A percentile compares a stretch with the other conserved stretches of the same genome.
phyloP scores from a whole-genome alignment of 2,797 vertebrate species.

The Hydrocynus forskahlii region DNA sequence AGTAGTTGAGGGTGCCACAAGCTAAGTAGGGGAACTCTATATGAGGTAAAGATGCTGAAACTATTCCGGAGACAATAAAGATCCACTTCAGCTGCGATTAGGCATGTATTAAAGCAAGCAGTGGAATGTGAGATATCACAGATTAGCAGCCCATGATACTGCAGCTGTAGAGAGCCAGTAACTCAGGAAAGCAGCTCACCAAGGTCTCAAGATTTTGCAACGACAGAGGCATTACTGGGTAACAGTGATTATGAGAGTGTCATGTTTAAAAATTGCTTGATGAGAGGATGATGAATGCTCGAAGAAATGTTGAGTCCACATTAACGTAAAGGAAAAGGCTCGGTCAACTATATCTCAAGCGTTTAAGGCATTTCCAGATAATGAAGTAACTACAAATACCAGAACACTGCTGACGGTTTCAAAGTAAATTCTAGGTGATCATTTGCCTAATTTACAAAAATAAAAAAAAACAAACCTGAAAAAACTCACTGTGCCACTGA shows the following conservation, averaged over 20 bases:
- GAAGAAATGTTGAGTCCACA: too few relatives aligned
- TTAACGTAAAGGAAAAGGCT: too few relatives aligned
- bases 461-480: not conserved
- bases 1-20: conserved; percentile 32
- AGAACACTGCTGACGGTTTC: not conserved
- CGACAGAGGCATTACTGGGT: not conserved
- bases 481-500: not conserved
- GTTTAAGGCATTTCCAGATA: too few relatives aligned
- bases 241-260: too few relatives aligned
- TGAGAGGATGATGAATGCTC: too few relatives aligned
- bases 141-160: not conserved
- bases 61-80: conserved; percentile 26
- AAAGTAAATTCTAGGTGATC: conserved; percentile 35
- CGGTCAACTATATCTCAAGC: too few relatives aligned
- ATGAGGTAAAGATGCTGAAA: conserved; percentile 24
- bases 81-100: conserved; percentile 30
- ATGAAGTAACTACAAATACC: conserved; percentile 8
- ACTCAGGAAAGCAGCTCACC: not conserved
- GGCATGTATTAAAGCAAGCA: conserved; percentile 12
- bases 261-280: too few relatives aligned
- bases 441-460: conserved; percentile 8
- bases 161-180: not conserved
- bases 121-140: conserved; percentile 17
- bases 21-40: not conserved
- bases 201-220: not conserved